Evolutionary conservation across 2,797 vertebrate genomes (phyloP), one percentile per base, ranked within the genome.

Genomic region (Dendrocincla tyrannina): DNA sequence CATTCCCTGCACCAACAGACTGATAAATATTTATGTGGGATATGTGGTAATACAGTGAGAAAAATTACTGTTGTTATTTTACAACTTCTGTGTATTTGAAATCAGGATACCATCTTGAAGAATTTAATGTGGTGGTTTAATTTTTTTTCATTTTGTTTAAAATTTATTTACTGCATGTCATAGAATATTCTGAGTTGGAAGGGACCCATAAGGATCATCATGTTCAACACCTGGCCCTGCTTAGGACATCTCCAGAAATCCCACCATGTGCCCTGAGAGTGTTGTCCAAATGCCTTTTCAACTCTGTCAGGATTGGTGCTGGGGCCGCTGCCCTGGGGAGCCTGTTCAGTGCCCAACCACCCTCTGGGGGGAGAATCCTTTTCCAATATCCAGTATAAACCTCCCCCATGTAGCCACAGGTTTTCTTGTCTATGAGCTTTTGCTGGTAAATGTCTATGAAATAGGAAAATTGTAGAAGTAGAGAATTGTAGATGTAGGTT

Each of bases 151-250:
- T 73, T 55, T 73, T 16, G 8, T 56, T 74, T 37, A 7, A n/a
- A 46, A 27, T 20, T 27, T 46, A 19, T 58, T 80, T 80, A 17
- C 17, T 50, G 5, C 8, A 23, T 37, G 5, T 32, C 20, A 22
- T 5, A 3, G 25, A 69, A 33, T 22, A 49, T 37, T 37, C 23
- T 24, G 78, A 5, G 23, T 9, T 17, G 35, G 27, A 20, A 49
- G 28, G 32, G 23, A 68, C 13, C 13, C 13, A 10, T 18, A 56
- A 20, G 9, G 18, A 10, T 55, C 12, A 8, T 19, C 0, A 4
- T 49, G 18, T 17, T 70, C 70, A 28, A 2, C 10, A 28, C 5
- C 22, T 47, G 30, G 17, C 15, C 27, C 27, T 49, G 27, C 41
- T 28, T 32, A 75, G 41, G 14, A 47, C 30, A 42, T 33, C 3